Evolutionary conservation across 2,797 vertebrate species (phyloP).

Genomic region (Parambassis ranga): DNA sequence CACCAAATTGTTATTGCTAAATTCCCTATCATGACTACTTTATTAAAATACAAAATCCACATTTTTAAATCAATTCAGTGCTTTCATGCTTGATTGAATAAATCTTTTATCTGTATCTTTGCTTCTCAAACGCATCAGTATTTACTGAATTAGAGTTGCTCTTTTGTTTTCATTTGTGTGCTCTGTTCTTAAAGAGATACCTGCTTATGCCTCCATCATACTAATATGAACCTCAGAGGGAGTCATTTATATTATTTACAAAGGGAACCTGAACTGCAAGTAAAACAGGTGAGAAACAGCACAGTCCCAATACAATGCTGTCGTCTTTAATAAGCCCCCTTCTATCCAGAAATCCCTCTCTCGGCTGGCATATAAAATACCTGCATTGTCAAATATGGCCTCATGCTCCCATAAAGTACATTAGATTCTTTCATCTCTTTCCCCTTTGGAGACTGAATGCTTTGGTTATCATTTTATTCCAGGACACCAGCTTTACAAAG

Average conservation of each 20-base stretch:
- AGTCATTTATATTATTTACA: conserved; percentile 5
- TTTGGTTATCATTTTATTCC: conserved; percentile 41
- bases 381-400: conserved; percentile 14
- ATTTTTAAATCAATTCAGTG: background rate
- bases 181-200: conserved; percentile 11
- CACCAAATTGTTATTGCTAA: conserved; percentile 24
- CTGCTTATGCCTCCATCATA: conserved; percentile 9
- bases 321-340: conserved; percentile 6
- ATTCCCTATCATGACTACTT: conserved; percentile 19
- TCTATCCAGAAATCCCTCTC: background rate
- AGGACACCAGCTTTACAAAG: conserved; percentile 37
- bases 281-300: conserved; percentile 15
- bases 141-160: conserved; percentile 8
- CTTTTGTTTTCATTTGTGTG: conserved; percentile 15
- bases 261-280: conserved; percentile 2
- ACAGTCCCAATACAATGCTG: background rate
- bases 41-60: conserved; percentile 1
- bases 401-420: conserved; percentile 8
- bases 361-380: conserved; percentile 8
- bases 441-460: conserved; percentile 6
- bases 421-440: conserved; percentile 18
- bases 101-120: conserved; percentile 19
- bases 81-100: background rate
- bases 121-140: background rate
- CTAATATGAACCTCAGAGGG: conserved; percentile 8